These are phyloP conservation scores for Chirona hameri DNA, from an alignment of 2,888 invertebrate genomes.

Conservation along the genomic window DNA sequence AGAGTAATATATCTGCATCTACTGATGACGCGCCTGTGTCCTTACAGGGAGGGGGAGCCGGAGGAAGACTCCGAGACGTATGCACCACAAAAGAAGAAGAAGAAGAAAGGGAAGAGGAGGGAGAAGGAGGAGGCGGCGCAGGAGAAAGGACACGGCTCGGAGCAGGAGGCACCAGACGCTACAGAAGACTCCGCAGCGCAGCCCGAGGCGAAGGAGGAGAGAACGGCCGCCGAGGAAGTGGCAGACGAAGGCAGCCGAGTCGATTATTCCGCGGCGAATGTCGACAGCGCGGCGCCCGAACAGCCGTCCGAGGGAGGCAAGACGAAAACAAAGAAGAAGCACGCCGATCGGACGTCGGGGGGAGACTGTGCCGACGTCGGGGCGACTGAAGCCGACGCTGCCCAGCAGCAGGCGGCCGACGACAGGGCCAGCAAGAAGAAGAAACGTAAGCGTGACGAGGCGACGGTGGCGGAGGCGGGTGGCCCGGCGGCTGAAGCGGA, in stretches of 20 bases:
- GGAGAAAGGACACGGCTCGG: neutral
- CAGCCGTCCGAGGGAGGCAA: neutral
- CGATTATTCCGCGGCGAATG: neutral
- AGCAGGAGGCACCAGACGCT: neutral
- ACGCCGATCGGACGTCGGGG: neutral
- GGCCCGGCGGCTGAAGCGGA: neutral
- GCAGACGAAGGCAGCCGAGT: neutral
- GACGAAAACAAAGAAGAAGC: neutral
- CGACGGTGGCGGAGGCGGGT: too few relatives aligned
- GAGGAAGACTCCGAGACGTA: neutral
- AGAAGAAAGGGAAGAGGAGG: conserved; percentile 23
- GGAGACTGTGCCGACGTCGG: neutral
- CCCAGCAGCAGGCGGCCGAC: neutral
- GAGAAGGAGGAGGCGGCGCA: neutral
- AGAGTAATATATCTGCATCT: neutral
- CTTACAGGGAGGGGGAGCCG: neutral
- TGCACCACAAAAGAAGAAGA: neutral
- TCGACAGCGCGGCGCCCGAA: neutral
- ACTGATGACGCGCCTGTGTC: neutral
- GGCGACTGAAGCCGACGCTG: neutral
- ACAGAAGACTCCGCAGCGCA: neutral
- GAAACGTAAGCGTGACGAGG: neutral
- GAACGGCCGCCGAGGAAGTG: neutral
- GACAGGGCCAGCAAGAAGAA: neutral
- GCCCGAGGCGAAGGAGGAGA: neutral